phyloP scores from a whole-genome alignment of 2,888 invertebrate genomes.

The Leptinotarsa peninsularis region DNA sequence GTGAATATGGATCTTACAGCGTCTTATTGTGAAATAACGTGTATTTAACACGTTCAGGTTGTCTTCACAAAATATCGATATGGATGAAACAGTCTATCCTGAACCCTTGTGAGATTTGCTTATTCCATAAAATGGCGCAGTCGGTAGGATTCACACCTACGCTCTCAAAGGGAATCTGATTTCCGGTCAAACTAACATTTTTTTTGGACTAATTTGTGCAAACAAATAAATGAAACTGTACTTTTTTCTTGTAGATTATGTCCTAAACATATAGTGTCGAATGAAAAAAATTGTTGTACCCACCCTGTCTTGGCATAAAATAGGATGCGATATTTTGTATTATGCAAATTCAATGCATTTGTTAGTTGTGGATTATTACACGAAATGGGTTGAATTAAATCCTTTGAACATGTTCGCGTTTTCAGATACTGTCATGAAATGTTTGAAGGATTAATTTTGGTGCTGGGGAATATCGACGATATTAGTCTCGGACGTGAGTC shows the following conservation, averaged over 20 bases:
- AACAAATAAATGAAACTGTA: conserved; percentile 32
- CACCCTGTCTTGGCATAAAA: conserved; percentile 23
- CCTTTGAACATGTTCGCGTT: conserved; percentile 25
- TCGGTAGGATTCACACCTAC: no score
- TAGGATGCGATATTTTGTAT: conserved; percentile 37
- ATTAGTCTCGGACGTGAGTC: conserved; percentile 3
- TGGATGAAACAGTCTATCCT: no score
- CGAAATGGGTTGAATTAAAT: conserved; percentile 30
- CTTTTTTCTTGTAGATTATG: conserved; percentile 24
- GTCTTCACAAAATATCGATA: no score
- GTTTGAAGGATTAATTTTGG: conserved; percentile 18
- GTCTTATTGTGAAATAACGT: no score
- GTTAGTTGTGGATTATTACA: conserved; percentile 27
- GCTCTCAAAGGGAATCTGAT: no score
- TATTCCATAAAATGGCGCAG: no score
- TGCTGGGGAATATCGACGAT: conserved; percentile 5
- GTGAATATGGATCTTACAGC: no score
- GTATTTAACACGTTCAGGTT: no score
- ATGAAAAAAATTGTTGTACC: conserved; percentile 13
- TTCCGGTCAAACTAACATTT: conserved; percentile 13
- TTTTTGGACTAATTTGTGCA: conserved; percentile 34
- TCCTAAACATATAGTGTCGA: conserved; percentile 10
- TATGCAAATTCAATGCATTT: not conserved
- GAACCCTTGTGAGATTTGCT: no score
- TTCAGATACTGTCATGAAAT: conserved; percentile 7